A percentile compares a stretch with the other conserved stretches of the same genome.
These are phyloP conservation scores for Orthonychiurus folsomi DNA, from an alignment of 2,888 invertebrate genomes.

Conservation along the genomic window DNA sequence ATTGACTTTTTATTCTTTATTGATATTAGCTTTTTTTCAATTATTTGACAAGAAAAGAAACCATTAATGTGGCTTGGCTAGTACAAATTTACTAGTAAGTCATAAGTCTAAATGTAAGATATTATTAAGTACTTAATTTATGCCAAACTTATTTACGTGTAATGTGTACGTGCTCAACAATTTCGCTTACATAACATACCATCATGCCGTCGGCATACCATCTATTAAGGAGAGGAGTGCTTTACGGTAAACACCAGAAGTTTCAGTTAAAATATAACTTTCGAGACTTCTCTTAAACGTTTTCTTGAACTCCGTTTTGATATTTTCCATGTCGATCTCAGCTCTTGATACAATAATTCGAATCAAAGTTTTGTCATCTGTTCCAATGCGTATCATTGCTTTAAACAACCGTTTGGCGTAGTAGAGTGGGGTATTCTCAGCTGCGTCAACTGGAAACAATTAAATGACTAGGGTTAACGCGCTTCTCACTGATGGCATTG, in stretches of 20 bases:
- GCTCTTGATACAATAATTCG: background rate
- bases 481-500: no score
- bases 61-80: no score
- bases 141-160: no score
- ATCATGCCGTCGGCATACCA: background rate
- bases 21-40: no score
- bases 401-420: background rate
- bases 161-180: no score
- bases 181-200: no score
- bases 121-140: no score
- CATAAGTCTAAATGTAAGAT: no score
- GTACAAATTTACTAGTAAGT: no score
- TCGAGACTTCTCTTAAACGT: background rate
- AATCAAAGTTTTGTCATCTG: background rate
- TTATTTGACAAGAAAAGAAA: no score
- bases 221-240: background rate
- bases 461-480: background rate
- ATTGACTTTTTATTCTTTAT: no score
- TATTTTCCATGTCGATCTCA: background rate
- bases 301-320: background rate
- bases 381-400: background rate
- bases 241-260: background rate
- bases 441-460: background rate
- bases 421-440: background rate
- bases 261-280: background rate